Evolutionary conservation across 2,113 vertebrate genomes (phyloP), one percentile per base, ranked within the genome.

Genomic region (Sapayoa aenigma): DNA sequence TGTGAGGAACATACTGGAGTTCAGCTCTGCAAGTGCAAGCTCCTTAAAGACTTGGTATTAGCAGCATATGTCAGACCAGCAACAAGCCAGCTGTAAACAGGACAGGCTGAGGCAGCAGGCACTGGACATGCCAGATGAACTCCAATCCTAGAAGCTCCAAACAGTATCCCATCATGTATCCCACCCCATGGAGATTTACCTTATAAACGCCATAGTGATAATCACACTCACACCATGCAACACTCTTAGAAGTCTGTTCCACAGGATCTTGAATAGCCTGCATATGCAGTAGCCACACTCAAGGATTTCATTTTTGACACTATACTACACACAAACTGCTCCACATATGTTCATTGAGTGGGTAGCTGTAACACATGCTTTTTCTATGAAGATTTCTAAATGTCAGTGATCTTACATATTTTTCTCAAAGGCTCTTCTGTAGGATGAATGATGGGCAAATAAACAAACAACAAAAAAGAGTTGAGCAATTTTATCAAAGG

Each of bases 271-370:
- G 11, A 52, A 53, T 67, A 63, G 83, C 60, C 78, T 95, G 37
- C 84, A 85, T 95, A 89, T 90, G 86, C 73, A 95, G 49, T 30
- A 95, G 77, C 59, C 37, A 79, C 91, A 94, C 84, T 25, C 66
- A 65, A 52, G 37, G 24, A 92, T 88, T 90, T 95, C 3, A 78
- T 94, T 93, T 79, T 60, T 96, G 90, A 95, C 92, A 81, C 76
- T 90, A 11, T n/a, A 89, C 56, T 63, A 62, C 87, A 94, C 65
- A 88, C 93, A 95, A 75, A 78, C 83, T 91, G 90, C 25, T 96
- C 47, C 60, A 76, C 94, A 96, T 95, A 95, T 95, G 94, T 90
- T 95, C 56, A 10, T 58, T 85, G 81, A 53, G 52, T 65, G 84
- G 63, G 68, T 62, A 88, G 47, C 11, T 90, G 23, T 5, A 95